phyloP scores from a whole-genome alignment of 1,140 invertebrate species.

The Stegodyphus dumicola region DNA sequence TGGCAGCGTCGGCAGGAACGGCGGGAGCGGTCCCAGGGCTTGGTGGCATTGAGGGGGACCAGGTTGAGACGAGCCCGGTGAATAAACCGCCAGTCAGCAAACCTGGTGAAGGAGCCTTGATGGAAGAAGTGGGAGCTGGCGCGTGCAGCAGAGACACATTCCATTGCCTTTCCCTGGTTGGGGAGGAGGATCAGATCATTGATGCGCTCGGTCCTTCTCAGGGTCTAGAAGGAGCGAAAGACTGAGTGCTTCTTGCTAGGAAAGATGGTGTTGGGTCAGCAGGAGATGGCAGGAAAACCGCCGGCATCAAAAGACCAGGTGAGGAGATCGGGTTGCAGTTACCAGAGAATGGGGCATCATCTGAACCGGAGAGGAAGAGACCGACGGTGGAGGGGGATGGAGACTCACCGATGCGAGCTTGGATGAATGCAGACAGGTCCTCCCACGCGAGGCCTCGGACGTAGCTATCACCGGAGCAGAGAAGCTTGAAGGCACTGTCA shows the following conservation, averaged over 20 bases:
- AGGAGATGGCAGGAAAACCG: background rate
- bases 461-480: background rate
- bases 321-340: background rate
- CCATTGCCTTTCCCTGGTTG: background rate
- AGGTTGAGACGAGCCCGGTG: background rate
- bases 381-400: background rate
- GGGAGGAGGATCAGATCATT: background rate
- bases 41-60: background rate
- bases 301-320: background rate
- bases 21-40: background rate
- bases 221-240: accelerated
- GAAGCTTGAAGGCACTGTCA: conserved; percentile 1
- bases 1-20: background rate
- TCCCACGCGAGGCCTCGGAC: accelerated
- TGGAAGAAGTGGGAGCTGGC: conserved; percentile 7
- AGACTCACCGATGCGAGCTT: accelerated
- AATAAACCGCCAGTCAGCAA: conserved; percentile 9
- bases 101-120: background rate
- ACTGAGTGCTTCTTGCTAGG: accelerated
- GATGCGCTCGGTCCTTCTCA: background rate
- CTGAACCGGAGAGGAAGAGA: background rate
- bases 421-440: background rate
- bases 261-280: background rate
- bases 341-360: background rate
- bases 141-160: background rate